Base-by-base conservation (phyloP, 2,113 vertebrate species). In the Indri indri region DNA sequence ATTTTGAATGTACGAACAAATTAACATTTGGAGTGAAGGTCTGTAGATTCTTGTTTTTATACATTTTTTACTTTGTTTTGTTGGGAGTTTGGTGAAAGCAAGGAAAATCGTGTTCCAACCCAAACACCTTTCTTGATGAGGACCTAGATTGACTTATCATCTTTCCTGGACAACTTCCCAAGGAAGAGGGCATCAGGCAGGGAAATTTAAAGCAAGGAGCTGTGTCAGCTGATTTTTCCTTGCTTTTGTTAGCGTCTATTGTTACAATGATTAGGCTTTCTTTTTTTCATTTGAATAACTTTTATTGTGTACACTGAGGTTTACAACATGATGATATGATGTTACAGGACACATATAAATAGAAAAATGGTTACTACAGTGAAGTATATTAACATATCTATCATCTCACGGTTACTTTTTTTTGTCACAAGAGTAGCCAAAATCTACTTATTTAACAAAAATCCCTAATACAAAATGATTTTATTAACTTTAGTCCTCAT, bases 121-220 rank as follows among this genome's bases (percentile, higher is more conserved):
- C 54, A 74, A 88, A 91, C 42, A 95, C 7, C 70, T 92, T 94
- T 92, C 40, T 66, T 73, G 40, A 57, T 50, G 81, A 92, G 16
- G 59, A 90, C 42, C 42, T 87, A 57, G 54, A 77, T 86, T 85
- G 91, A 89, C n/a, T 95, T 94, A 30, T 32, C 42, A 70, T 89
- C n/a, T 77, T 61, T 74, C 61, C 59, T 90, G 84, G 90, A 93
- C 50, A 96, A 85, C 25, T 65, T 86, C 12, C 96, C 88, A 82
- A 90, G 13, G 17, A 57, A 94, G 9, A 79, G 66, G 50, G 57
- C 30, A 61, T 11, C 68, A 54, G 52, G 66, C 59, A 85, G 81
- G 63, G 23, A 17, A 57, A 80, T 90, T 95, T 87, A 80, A 95
- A 94, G 50, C 45, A 80, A 90, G 37, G 25, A 87, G n/a, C 63